phyloP scores from a whole-genome alignment of 2,888 invertebrate species.

The Papilio gigon region DNA sequence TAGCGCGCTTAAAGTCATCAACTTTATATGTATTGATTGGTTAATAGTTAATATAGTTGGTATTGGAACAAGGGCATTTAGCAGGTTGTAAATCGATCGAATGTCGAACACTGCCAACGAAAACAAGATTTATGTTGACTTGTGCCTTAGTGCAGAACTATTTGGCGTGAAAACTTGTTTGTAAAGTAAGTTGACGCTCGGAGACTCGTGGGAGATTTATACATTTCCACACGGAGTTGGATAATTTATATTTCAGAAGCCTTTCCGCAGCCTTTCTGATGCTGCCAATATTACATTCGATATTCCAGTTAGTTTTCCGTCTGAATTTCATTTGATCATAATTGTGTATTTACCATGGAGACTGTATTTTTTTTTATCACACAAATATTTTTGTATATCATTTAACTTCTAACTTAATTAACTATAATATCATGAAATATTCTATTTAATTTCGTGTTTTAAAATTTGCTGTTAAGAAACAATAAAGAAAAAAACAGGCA shows the following conservation, averaged over 20 bases:
- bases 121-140: constrained; percentile 15
- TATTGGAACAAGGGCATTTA: not conserved
- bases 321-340: not conserved
- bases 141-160: constrained; percentile 12
- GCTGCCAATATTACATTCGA: not conserved
- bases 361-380: not conserved
- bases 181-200: constrained; percentile 19
- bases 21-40: too few relatives aligned
- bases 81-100: constrained; percentile 10
- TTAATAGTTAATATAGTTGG: not conserved
- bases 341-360: not conserved
- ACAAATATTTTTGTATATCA: too few relatives aligned
- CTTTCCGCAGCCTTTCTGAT: constrained; percentile 4
- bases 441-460: too few relatives aligned
- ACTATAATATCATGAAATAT: too few relatives aligned
- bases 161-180: constrained; percentile 36
- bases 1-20: too few relatives aligned
- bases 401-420: too few relatives aligned
- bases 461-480: too few relatives aligned
- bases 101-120: not conserved
- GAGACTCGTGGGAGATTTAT: constrained; percentile 24
- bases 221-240: constrained; percentile 15
- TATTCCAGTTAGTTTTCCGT: not conserved
- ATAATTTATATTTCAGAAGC: constrained; percentile 14
- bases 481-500: too few relatives aligned